phyloP scores from a whole-genome alignment of 53 echinoderm and acorn worm species.

The Luidia sarsii region DNA sequence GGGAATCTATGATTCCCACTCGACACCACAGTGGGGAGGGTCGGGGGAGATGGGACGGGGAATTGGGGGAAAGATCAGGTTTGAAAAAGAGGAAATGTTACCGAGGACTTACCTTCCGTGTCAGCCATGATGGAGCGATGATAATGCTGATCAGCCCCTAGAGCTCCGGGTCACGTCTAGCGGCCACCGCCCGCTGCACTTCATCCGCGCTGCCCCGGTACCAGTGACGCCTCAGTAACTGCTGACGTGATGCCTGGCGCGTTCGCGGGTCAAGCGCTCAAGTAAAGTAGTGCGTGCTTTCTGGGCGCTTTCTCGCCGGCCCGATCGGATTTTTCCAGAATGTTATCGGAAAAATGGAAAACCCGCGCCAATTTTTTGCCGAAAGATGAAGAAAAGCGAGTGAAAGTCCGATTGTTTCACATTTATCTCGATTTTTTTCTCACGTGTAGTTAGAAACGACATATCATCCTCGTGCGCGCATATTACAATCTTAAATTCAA shows the following conservation, averaged over 20 bases:
- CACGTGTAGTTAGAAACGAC: constrained; percentile 41
- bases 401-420: constrained; percentile 47
- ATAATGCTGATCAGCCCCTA: constrained; percentile 64
- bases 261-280: constrained; percentile 52
- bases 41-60: not conserved
- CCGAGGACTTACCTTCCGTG: constrained; percentile 54
- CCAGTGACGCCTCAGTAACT: constrained; percentile 50
- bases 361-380: not conserved
- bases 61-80: constrained; percentile 15
- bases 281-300: constrained; percentile 46
- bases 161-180: constrained; percentile 77
- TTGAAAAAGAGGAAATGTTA: constrained; percentile 41
- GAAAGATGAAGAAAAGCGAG: constrained; percentile 13
- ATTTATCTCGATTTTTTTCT: constrained; percentile 32
- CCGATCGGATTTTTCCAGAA: not conserved
- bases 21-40: not conserved
- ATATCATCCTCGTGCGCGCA: constrained; percentile 37
- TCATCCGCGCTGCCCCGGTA: constrained; percentile 75
- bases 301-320: too few relatives aligned
- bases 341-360: constrained; percentile 1
- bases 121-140: constrained; percentile 63
- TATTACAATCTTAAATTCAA: too few relatives aligned
- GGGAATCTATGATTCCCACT: not conserved
- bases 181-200: constrained; percentile 77
- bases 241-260: constrained; percentile 57